A percentile compares a stretch with the other conserved stretches of the same genome.
Conservation (phyloP, 1,140 invertebrate genomes). For the Muscidifurax raptorellus region DNA sequence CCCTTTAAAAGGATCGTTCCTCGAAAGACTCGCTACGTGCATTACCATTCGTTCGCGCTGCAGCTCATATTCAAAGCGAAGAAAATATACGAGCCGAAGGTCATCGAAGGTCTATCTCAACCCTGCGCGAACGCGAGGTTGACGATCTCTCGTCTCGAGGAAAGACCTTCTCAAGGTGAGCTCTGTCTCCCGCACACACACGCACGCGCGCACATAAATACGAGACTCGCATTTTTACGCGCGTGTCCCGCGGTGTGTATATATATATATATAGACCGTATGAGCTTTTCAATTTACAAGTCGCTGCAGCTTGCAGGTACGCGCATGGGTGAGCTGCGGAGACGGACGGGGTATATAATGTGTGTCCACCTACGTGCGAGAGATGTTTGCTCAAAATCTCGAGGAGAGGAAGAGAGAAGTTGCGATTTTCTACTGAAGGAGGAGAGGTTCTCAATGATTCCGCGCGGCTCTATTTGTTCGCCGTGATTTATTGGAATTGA, state of each 20-base stretch:
- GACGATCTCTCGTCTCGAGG: constrained; percentile 51
- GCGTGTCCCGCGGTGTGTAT: neutral
- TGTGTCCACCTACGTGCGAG: constrained; percentile 45
- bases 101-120: constrained; percentile 29
- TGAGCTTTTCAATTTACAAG: constrained; percentile 21
- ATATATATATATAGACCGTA: constrained; percentile 8
- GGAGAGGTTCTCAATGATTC: too few relatives aligned
- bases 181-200: neutral
- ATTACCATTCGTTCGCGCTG: too few relatives aligned
- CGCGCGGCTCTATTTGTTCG: neutral
- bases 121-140: neutral
- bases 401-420: constrained; percentile 46
- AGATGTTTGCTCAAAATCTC: constrained; percentile 64
- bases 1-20: constrained; percentile 38
- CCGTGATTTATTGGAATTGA: neutral
- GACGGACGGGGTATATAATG: constrained; percentile 10
- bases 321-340: neutral
- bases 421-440: neutral
- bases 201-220: too few relatives aligned
- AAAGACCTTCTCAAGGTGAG: constrained; percentile 65
- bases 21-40: neutral
- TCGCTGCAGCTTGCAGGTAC: neutral
- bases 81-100: constrained; percentile 36
- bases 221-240: neutral
- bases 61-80: neutral